Base-by-base conservation (phyloP, 1,140 invertebrate genomes). In the Condylostylus longicornis region DNA sequence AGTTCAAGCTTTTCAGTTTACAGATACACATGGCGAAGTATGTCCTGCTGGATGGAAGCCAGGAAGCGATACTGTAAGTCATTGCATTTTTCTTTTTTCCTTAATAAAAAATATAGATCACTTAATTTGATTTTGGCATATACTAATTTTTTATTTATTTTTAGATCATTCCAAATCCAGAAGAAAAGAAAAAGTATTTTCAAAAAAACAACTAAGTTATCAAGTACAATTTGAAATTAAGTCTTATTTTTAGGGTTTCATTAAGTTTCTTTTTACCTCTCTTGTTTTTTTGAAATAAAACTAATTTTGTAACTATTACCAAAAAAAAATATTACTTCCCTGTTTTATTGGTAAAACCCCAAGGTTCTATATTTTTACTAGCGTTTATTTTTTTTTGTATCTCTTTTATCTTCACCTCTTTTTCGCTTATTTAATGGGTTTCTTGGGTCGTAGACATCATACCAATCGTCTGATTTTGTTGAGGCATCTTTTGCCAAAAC, bases 11-110 rank as follows among this genome's bases (percentile, higher is more conserved):
- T 93, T 93, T 65, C 84, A 91, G 63, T 91, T 83, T 57, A 89
- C 85, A 3, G 89, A 93, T 53, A 59, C 81, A 37, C 82, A 91
- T 60, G 87, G 86, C 32, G 88, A 93, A 70, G 80, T 95, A 1
- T 95, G 89, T 61, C 89, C 90, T 42, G 89, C 87, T 54, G 83
- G 82, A 28, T 95, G 90, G 90, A 86, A 82, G 64, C 89, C 90
- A 34, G 90, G 90, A 25, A 74, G 76, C 59, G 82, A 83, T 64
- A 91, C 87, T 35, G 77, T 79, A 63, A 64, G 65, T 48, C 15
- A 10, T 28, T 28, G 4, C 6, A 18, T 5, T 34, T 20, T 19
- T 20, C 18, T 5, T 18, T 21, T 34, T 21, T 9, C 6, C n/a
- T 36, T 9, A 41, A 9, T 23, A 40, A 38, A 32, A 18, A 20